Base-by-base conservation (phyloP, 2,888 invertebrate genomes). In the Drosophila imparisetae region DNA sequence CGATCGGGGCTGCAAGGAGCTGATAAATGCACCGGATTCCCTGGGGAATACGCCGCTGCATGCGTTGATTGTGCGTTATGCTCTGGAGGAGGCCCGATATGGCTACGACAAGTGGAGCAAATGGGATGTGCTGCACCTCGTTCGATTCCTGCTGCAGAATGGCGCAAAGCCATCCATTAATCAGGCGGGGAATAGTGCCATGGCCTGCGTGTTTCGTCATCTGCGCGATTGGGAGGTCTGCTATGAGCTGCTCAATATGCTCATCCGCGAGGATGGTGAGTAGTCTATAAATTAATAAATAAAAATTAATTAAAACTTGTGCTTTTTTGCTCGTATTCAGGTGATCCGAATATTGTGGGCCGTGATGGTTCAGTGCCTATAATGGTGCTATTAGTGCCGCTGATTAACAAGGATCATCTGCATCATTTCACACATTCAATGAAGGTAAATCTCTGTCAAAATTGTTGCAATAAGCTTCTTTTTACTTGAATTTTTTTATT, bases 21-120 rank as follows among this genome's bases (percentile, higher is more conserved):
- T 96, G 62, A 95, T 96, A 53, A 96, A 96, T 91, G 95, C 95
- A 59, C 95, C 96, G 0, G 96, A 96, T 89, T 95, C 95, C 42
- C 93, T 96, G 60, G 96, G 96, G 1, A 96, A 96, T 91, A 96
- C 96, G 0, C 96, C 96, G 0, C 92, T 96, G 15, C 96, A 96
- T 92, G 95, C 94, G 0, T 90, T 95, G 3, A 94, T 95, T 58
- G 94, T 95, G 4, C 93, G 95, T 30, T 96, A 96, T 91, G 95
- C 96, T 0, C 88, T 96, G 75, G 96, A 96, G 91, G 96, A 96
- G 91, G 95, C 95, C 15, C 92, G 92, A 71, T 95, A 95, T 85
- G 95, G 95, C 10, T 95, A 95, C 83, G 94, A 95, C 82, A 95
- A 95, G 73, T 96, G 95, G 96, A 95, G 95, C 85, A 96, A 96